phyloP scores from a whole-genome alignment of 2,797 vertebrate genomes.

The Acanthis flammea region DNA sequence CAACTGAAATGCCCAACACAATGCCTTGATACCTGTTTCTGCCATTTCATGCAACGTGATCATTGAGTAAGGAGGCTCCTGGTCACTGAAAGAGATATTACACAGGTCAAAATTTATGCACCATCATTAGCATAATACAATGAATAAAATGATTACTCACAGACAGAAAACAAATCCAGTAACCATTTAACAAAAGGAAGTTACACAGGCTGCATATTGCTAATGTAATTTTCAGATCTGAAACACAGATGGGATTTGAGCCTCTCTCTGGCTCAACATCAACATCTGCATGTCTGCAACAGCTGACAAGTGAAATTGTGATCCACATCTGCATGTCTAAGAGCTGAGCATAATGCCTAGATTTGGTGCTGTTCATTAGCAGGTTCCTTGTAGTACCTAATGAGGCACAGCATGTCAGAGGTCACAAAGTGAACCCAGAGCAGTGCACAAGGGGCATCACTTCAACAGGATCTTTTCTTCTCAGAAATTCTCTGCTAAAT shows the following conservation, averaged over 20 bases:
- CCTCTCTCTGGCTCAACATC: background rate
- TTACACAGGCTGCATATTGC: background rate
- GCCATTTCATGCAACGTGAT: slow-evolving; percentile 99
- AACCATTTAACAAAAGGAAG: background rate
- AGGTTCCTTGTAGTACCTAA: background rate
- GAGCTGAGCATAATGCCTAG: background rate
- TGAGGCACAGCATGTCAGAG: background rate
- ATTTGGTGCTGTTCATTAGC: background rate
- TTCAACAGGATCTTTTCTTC: background rate
- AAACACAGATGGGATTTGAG: background rate
- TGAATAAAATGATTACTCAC: background rate
- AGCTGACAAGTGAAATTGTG: background rate
- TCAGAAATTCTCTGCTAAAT: background rate
- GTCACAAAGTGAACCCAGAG: background rate
- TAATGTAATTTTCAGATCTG: background rate
- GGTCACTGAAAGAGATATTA: slow-evolving; percentile 88
- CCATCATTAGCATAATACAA: background rate
- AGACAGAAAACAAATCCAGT: background rate
- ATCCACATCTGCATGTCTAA: background rate
- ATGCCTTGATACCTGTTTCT: slow-evolving; percentile 89
- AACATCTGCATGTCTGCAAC: background rate
- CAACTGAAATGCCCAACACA: slow-evolving; percentile 29
- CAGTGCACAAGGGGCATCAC: fast-evolving
- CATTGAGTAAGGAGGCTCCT: slow-evolving; percentile 99
- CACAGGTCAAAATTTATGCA: slow-evolving; percentile 47